Conservation (phyloP, 2,797 vertebrate species). For the Momotus momota region DNA sequence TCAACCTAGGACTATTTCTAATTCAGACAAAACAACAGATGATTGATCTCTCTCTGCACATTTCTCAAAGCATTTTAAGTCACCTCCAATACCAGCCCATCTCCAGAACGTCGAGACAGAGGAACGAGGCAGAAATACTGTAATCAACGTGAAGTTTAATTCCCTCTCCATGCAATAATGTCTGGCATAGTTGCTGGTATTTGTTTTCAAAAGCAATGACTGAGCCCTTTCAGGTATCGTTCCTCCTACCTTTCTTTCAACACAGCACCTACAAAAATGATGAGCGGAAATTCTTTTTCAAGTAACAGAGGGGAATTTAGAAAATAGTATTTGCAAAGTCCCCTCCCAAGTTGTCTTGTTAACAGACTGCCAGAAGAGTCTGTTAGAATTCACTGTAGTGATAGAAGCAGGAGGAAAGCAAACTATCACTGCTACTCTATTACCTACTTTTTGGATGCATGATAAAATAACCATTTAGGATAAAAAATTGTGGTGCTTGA, state of each 20-base stretch:
- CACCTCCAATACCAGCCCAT: background rate
- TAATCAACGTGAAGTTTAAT: background rate
- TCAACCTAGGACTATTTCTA: background rate
- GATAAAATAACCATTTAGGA: background rate
- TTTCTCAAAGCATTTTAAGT: background rate
- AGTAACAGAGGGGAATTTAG: background rate
- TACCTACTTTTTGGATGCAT: background rate
- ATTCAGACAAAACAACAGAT: background rate
- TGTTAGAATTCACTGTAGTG: background rate
- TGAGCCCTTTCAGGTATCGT: background rate
- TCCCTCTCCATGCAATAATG: background rate
- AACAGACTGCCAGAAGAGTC: background rate
- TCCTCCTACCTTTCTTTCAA: background rate
- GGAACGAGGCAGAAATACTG: background rate
- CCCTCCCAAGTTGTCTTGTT: background rate
- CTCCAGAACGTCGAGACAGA: background rate
- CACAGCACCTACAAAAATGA: background rate
- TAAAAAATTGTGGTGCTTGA: background rate
- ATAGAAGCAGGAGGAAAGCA: constrained; percentile 15
- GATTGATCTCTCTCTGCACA: background rate
- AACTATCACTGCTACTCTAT: background rate
- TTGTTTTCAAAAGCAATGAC: background rate
- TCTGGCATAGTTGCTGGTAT: background rate
- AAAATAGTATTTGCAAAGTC: background rate
- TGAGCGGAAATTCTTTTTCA: background rate